phyloP scores from a whole-genome alignment of 2,888 invertebrate species.

The Eupithecia abbreviata region DNA sequence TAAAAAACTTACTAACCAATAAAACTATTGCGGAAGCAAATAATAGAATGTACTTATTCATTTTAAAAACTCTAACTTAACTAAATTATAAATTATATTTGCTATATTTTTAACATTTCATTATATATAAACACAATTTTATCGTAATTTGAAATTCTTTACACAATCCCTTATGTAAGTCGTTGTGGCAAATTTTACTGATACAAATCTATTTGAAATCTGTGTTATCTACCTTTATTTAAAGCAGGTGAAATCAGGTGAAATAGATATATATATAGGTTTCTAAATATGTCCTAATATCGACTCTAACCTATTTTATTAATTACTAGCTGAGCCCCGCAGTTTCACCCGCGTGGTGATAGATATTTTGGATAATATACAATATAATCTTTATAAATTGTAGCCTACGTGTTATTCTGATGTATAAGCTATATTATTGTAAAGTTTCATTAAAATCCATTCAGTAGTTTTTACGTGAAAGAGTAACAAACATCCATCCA shows the following conservation, averaged over 20 bases:
- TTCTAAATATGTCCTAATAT: constrained; percentile 16
- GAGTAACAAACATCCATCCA: too few species aligned
- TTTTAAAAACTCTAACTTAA: constrained; percentile 39
- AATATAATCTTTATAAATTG: too few species aligned
- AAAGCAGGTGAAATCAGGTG: constrained; percentile 22
- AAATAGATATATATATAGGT: constrained; percentile 16
- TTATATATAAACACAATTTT: constrained; percentile 39
- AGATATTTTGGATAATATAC: too few species aligned
- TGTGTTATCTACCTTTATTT: constrained; percentile 28
- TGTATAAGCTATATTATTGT: too few species aligned
- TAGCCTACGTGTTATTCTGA: too few species aligned
- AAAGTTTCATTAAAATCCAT: too few species aligned
- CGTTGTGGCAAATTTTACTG: constrained; percentile 7
- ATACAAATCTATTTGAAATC: constrained; percentile 14
- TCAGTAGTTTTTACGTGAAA: too few species aligned
- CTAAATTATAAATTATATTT: constrained; percentile 39
- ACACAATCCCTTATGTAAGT: constrained; percentile 35
- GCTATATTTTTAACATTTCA: constrained; percentile 15
- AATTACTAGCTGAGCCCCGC: too few species aligned
- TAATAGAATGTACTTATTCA: constrained; percentile 45
- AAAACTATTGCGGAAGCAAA: constrained; percentile 46
- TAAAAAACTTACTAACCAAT: constrained; percentile 51
- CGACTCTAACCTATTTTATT: constrained; percentile 3
- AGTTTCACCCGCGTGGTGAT: too few species aligned
- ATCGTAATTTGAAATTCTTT: constrained; percentile 38